phyloP scores from a whole-genome alignment of 2,113 vertebrate genomes.

The Dromaius novaehollandiae region DNA sequence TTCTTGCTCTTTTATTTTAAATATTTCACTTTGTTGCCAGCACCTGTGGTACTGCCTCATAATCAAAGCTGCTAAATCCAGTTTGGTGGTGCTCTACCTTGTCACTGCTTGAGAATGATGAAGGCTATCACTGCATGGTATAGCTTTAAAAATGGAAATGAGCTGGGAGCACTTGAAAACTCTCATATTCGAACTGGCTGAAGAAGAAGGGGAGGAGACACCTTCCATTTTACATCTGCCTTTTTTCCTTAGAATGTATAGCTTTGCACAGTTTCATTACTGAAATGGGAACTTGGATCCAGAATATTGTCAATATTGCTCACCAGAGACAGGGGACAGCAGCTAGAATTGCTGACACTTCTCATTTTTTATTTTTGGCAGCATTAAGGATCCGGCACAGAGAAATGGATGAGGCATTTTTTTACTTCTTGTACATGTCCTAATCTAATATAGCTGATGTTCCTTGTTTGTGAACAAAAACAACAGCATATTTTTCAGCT shows the following conservation, averaged over 20 bases:
- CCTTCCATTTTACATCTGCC: background rate
- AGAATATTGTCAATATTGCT: background rate
- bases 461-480: background rate
- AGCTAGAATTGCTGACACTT: background rate
- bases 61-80: background rate
- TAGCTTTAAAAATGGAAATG: background rate
- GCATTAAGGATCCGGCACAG: background rate
- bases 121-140: fast-evolving
- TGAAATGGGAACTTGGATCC: background rate
- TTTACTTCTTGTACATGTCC: background rate
- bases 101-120: background rate
- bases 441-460: background rate
- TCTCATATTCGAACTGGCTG: background rate
- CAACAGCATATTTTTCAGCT: background rate
- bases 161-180: background rate
- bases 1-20: background rate
- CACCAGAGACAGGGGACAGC: background rate
- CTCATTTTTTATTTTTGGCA: background rate
- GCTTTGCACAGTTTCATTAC: background rate
- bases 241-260: background rate
- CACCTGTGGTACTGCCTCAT: fast-evolving
- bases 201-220: background rate
- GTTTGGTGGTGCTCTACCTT: background rate
- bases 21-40: background rate
- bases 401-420: background rate